Conservation (phyloP, 2,888 invertebrate species). For the Troilus luridus region DNA sequence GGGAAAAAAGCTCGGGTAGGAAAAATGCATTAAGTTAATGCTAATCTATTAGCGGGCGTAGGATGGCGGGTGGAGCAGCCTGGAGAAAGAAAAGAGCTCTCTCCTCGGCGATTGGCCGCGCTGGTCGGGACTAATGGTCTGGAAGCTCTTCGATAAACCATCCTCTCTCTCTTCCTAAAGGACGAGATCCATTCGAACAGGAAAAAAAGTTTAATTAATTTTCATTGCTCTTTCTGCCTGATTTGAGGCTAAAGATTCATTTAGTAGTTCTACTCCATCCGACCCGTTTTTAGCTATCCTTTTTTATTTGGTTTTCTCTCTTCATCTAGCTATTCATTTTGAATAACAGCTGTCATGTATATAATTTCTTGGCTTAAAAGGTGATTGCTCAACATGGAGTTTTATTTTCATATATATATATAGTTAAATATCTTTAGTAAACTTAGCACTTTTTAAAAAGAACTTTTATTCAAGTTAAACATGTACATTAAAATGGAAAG, state of each 20-base stretch:
- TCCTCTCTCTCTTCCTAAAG: not conserved
- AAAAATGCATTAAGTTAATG: conserved; percentile 33
- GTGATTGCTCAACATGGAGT: no score
- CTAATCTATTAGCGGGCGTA: conserved; percentile 39
- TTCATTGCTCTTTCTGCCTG: not conserved
- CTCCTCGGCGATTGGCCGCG: conserved; percentile 23
- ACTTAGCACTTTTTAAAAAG: no score
- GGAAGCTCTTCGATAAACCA: conserved; percentile 19
- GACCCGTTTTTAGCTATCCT: not conserved
- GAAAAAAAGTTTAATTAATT: conserved; percentile 4
- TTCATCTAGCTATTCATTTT: no score
- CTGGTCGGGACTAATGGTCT: conserved; percentile 17
- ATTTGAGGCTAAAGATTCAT: not conserved
- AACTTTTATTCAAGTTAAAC: no score
- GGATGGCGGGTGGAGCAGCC: not conserved
- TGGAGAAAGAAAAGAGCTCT: not conserved
- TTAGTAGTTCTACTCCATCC: not conserved
- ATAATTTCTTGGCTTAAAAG: no score
- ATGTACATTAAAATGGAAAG: no score
- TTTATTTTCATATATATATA: no score
- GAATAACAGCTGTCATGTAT: no score
- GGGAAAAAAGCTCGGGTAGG: not conserved
- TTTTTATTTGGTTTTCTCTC: not conserved
- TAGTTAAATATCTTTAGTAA: no score
- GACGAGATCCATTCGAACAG: not conserved